Evolutionary conservation across 35 echinoderm and acorn worm species (phyloP), one percentile per base, ranked within the genome.

Genomic region (Amphiura filiformis): DNA sequence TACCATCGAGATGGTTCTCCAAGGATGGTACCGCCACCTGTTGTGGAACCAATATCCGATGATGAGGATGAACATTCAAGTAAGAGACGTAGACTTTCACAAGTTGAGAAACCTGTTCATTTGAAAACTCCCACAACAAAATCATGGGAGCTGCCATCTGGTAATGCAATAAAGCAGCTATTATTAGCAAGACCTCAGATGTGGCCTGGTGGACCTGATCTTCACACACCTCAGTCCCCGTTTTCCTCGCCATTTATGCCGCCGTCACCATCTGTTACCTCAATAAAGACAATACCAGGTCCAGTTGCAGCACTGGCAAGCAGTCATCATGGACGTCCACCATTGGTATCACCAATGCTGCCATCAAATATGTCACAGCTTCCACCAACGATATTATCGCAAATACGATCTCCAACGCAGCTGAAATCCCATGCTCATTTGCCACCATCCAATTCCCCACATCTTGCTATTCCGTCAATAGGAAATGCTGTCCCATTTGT

Each of bases 361-460:
- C 95, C 95, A 38, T 97, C 95, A 52, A 88, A 93, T 41, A 82
- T 97, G 88, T 93, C 89, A 28, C 95, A 97, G 75, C 56, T 97
- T 14, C 95, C 95, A 76, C 83, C 95, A 40, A 97, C 95, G 31
- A 93, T 97, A 56, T 34, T 97, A 20, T 85, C 95, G 23, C 84
- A 78, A 64, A 57, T 87, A 22, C 83, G 89, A 11, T 76, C 84
- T 34, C 88, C 84, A 56, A 85, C 83, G 28, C 47, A 65, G 44
- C 56, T 70, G 28, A 70, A 70, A 26, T 70, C 61, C 3, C 61
- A 5, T 4, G 61, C 61, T 70, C 26, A n/a, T 23, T 70, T 70
- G 44, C 44, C 44, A 4, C 64, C 79, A 65, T 44, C 33, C 36
- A 84, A 38, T 37, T 77, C 47, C 1, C 35, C 35, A 2, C 86